Percentiles rank a stretch among this genome's conserved stretches.
Evolutionary conservation across 2,888 invertebrate species (phyloP).

Genomic region (Andrena bicolor): DNA sequence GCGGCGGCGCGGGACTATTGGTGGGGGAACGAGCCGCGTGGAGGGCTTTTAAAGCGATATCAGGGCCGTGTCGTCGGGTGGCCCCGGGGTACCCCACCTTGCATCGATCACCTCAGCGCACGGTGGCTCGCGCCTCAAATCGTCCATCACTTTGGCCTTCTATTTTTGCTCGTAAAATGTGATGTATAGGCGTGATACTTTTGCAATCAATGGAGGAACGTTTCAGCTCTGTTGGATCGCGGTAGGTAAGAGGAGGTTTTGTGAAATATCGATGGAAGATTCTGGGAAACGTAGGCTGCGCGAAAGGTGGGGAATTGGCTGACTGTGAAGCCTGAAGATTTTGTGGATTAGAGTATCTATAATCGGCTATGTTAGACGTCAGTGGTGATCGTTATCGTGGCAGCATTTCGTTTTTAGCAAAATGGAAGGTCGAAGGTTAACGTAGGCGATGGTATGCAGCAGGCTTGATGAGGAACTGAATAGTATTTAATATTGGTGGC

Average conservation of each 20-base stretch:
- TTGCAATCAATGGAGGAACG: background rate
- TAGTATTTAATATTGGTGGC: too few relatives aligned
- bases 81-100: background rate
- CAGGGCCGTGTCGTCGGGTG: slow-evolving; percentile 50
- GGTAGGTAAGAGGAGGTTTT: too few relatives aligned
- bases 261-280: background rate
- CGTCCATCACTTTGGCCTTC: background rate
- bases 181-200: slow-evolving; percentile 2
- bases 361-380: too few relatives aligned
- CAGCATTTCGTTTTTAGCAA: too few relatives aligned
- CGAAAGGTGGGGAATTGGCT: too few relatives aligned
- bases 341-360: background rate
- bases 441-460: too few relatives aligned
- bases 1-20: slow-evolving; percentile 23
- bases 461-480: too few relatives aligned
- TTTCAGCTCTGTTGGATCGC: too few relatives aligned
- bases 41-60: slow-evolving; percentile 52
- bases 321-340: background rate
- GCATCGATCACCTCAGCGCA: slow-evolving; percentile 49
- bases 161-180: background rate
- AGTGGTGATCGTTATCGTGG: too few relatives aligned
- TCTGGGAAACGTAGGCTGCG: too few relatives aligned
- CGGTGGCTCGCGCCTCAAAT: background rate
- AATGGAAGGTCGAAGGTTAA: too few relatives aligned
- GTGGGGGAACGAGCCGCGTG: slow-evolving; percentile 49